Conservation (phyloP, 2,888 invertebrate genomes). For the Hydroisotoma schaefferi region DNA sequence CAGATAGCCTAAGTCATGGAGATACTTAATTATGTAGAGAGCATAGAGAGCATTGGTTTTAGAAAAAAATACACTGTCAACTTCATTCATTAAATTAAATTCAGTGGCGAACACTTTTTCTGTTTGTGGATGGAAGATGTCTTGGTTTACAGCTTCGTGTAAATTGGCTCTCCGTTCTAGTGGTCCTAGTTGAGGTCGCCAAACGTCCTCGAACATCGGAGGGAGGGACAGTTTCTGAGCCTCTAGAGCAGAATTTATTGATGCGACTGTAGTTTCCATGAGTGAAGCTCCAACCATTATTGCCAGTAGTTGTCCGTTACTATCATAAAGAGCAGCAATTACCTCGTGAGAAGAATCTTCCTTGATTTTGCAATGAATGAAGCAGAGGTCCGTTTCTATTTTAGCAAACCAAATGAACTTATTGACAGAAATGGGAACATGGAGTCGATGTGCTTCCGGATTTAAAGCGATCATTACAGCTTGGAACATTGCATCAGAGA, state of each 20-base stretch:
- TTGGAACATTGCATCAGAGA: constrained; percentile 10
- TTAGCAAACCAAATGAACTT: constrained; percentile 10
- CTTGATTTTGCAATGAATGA: constrained; percentile 5
- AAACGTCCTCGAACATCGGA: constrained; percentile 18
- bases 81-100: no score
- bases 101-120: not conserved
- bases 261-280: constrained; percentile 19
- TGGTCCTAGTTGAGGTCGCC: constrained; percentile 21
- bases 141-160: constrained; percentile 2
- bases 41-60: constrained; percentile 7
- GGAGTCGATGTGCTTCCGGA: constrained; percentile 1
- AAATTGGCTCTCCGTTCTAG: constrained; percentile 1
- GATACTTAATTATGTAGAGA: constrained; percentile 11
- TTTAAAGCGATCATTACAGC: constrained; percentile 2
- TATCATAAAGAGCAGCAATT: not conserved
- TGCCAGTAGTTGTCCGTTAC: constrained; percentile 11
- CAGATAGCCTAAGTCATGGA: constrained; percentile 16
- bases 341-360: not conserved
- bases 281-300: constrained; percentile 24
- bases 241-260: constrained; percentile 22
- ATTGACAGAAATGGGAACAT: constrained; percentile 9
- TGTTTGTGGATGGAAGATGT: not conserved
- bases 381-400: not conserved
- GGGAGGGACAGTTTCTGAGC: constrained; percentile 22
- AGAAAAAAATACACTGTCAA: no score